Evolutionary conservation across 2,797 vertebrate genomes (phyloP), one percentile per base, ranked within the genome.

Genomic region (Otolemur crassicaudatus): DNA sequence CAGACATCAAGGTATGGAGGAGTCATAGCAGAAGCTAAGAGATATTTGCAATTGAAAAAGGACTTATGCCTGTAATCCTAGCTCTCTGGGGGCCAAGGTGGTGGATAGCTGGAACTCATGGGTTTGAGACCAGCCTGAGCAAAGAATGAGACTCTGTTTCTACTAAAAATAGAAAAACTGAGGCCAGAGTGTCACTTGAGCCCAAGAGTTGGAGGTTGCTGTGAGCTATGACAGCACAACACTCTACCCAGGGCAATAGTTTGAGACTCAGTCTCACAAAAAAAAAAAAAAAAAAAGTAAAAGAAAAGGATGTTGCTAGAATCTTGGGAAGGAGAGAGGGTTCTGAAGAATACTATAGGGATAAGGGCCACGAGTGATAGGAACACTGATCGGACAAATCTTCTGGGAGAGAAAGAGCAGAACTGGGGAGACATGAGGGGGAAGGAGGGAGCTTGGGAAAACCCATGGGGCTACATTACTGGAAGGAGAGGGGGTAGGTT

Each of bases 1-100:
- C 98, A 0, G 99, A 99, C 97, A 99, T 99, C 96, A 99, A 99
- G 99, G 99, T 99, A 98, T 43, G 94, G 31, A 17, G 31, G 67
- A 88, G 16, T 58, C 40, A 27, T 31, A 60, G 60, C 25, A 22
- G 46, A 58, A 34, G 67, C 56, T 12, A 49, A 13, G 89, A 88
- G 58, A 63, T 31, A 34, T 73, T 61, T 49, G 23, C 40, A 86
- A 58, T 77, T 81, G 65, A 58, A 72, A 87, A 56, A 49, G 49
- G 49, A 40, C 40, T 40, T 40, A 40, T 40, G 40, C 40, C 40
- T 40, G 40, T 49, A 49, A 49, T 49, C 46, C 2, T 49, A 49
- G 49, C 49, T 14, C 49, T 49, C 49, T 49, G 49, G 49, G 49
- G 49, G 49, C 49, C 3, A 2, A 49, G 49, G 49, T 13, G 49